Percentiles rank a stretch among this genome's conserved stretches.
phyloP scores from a whole-genome alignment of 1,140 invertebrate species.

The Rhopalosiphum maidis region DNA sequence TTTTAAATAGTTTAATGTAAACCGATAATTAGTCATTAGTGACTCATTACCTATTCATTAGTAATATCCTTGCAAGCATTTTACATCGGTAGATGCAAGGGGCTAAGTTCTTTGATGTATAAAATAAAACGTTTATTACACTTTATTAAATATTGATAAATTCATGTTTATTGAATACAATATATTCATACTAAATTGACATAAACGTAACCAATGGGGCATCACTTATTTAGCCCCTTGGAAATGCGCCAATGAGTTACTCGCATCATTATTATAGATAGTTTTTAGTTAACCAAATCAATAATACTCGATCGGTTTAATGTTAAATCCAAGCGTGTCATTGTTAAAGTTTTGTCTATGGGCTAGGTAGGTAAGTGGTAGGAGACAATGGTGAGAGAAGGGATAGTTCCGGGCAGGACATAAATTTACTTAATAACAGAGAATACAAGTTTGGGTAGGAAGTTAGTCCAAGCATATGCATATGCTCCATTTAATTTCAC shows the following conservation, averaged over 20 bases:
- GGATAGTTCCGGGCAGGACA: background rate
- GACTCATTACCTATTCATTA: background rate
- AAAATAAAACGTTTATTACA: background rate
- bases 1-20: background rate
- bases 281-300: background rate
- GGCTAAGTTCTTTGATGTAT: background rate
- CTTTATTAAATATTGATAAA: background rate
- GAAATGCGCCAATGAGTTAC: background rate
- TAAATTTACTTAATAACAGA: slow-evolving; percentile 43
- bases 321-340: slow-evolving; percentile 2
- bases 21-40: background rate
- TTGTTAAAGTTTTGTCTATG: slow-evolving; percentile 21
- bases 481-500: slow-evolving; percentile 27
- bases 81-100: background rate
- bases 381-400: background rate
- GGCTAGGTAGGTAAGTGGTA: background rate
- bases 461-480: slow-evolving; percentile 29
- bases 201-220: background rate
- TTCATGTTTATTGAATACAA: too few species aligned
- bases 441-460: slow-evolving; percentile 10
- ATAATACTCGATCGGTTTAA: background rate
- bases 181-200: background rate
- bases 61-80: background rate
- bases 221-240: background rate
- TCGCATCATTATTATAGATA: background rate